Base-by-base conservation (phyloP, 2,113 vertebrate species). In the Poecilia latipinna region DNA sequence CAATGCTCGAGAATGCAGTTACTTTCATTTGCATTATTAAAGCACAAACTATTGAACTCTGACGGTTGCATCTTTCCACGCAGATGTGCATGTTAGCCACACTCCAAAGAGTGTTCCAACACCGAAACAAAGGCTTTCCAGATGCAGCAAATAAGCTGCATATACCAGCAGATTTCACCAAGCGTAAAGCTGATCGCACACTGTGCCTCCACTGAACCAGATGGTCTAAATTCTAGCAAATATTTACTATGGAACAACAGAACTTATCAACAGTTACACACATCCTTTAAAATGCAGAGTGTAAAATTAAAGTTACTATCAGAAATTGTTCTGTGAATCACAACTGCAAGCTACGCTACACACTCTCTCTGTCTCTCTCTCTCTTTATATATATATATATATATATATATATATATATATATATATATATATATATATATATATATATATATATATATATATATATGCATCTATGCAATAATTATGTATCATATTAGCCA, bases 21-120 rank as follows among this genome's bases (percentile, higher is more conserved):
- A 5, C 31, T 54, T 70, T 65, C 17, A 70, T 72, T 82, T 82
- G 57, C 66, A 85, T 84, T 72, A 80, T 79, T 77, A 42, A 88
- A 85, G 54, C 35, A 26, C 85, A 5, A 82, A 70, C 83, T 77
- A 44, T 70, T 77, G 70, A 86, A 82, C 77, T 65, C 7, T 48
- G 28, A 61, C 28, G 44, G 64, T 51, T 77, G 61, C 24, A 22
- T 75, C 32, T 73, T n/a, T 42, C 11, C 42, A 44, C 73, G 72
- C 37, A 66, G 61, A 22, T 4, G 6, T 51, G 17, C 63, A 33
- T 39, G 54, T 71, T 66, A 64, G 22, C 32, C 33, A 12, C 17
- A 68, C 44, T 24, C 19, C 2, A 54, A 17, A 29, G 28, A 68
- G 63, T 57, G 57, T 63, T 39, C 12, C n/a, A 28, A 62, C 26